Base-by-base conservation (phyloP, 2,888 invertebrate genomes). In the Tyria jacobaeae region DNA sequence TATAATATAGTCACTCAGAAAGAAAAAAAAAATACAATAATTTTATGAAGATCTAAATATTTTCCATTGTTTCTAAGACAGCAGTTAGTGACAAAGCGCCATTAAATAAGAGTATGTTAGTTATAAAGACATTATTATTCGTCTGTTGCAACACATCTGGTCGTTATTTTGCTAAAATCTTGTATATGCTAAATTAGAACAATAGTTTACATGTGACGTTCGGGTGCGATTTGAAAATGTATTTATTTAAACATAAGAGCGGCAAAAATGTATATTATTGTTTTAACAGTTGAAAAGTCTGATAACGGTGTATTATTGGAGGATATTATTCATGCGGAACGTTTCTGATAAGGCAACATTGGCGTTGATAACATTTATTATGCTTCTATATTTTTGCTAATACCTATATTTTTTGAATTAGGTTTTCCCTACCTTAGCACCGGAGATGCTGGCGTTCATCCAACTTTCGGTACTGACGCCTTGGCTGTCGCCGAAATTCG, bases 401-500 rank as follows among this genome's bases (percentile, higher is more conserved):
- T 75, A 76, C 68, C 70, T 77, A 76, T 67, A 77, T 71, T 79
- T 75, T n/a, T n/a, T n/a, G n/a, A 82, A 81, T 65, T 74, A 73
- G 79, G 72, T 81, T 81, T 81, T 83, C 76, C 79, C 91, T 92
- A 93, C 93, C 93, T 94, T 89, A 90, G 90, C 82, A 87, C 87
- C 84, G 83, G 89, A 86, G 85, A 83, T 88, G 82, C 91, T 94
- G 93, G 94, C 92, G 90, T 91, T 90, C 93, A 93, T 93, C 93
- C 94, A 93, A 94, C 84, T 89, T 83, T 83, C 82, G 84, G 86
- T 83, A 83, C 78, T 84, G 84, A 87, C 89, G 88, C 86, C 82
- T 85, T 85, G 91, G 89, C 89, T 88, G 87, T 89, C 89, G 90
- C 91, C 90, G 90, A 92, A 89, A 83, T 81, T 86, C 79, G 81